Base-by-base conservation (phyloP, 2,797 vertebrate species). In the Melanotaenia nigrans region DNA sequence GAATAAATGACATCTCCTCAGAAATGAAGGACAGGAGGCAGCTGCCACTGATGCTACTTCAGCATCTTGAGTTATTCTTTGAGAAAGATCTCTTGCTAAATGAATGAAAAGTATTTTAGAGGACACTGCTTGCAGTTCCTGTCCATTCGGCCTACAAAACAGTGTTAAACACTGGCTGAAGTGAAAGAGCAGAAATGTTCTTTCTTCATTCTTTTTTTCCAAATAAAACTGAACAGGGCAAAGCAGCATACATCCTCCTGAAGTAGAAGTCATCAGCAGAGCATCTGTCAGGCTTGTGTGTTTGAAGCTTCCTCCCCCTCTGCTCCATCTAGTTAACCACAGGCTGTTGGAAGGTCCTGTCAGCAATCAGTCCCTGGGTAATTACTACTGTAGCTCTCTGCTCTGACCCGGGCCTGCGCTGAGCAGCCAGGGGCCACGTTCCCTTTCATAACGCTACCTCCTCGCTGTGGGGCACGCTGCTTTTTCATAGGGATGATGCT, bases 331-430 rank as follows among this genome's bases (percentile, higher is more conserved):
- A 79, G 82, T 73, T 90, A 90, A 90, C 89, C 89, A 87, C 87
- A 85, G 90, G 81, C 90, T 88, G 90, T 75, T 89, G 88, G 88
- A 89, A 89, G 89, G 81, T 88, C 83, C 90, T 88, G 88, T 88
- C 87, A 89, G 88, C 89, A 90, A 86, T 92, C 90, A 87, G 85
- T 80, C 84, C 75, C 78, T 65, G 83, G 63, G 87, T 91, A 91
- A 92, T 91, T 87, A 90, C 89, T 71, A 84, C 89, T 88, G 79
- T 83, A 77, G 85, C 74, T 85, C 85, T 78, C 63, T 57, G 79
- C 83, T 86, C 64, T 88, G 85, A 87, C 85, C 87, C 10, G 51
- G 80, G 73, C 82, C 66, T 78, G 68, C 24, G 67, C 81, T 65
- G 56, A 65, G 69, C 77, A 89, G 84, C 85, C 84, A 78, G 73